These are phyloP conservation scores for Eretmochelys imbricata DNA, from an alignment of 2,113 vertebrate genomes.

Conservation along the genomic window DNA sequence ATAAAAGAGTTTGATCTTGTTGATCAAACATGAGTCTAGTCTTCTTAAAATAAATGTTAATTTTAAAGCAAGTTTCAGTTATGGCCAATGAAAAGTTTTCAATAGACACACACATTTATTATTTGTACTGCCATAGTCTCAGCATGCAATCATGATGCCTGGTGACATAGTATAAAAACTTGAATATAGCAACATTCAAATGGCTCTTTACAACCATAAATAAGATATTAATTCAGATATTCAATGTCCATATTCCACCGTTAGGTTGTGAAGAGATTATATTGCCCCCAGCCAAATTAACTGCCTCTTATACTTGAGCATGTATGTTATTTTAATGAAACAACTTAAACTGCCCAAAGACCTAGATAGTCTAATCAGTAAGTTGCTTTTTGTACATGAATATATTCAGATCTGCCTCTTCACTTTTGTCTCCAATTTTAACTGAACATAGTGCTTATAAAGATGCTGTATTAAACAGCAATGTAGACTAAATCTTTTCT, in stretches of 20 bases:
- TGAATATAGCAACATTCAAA: neutral
- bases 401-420: neutral
- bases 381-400: neutral
- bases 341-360: neutral
- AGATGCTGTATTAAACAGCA: neutral
- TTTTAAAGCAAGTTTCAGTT: neutral
- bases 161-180: neutral
- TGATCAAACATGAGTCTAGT: neutral
- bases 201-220: neutral
- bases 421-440: neutral
- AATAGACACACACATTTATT: neutral
- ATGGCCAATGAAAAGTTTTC: neutral
- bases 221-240: neutral
- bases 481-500: neutral
- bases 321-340: neutral
- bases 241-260: neutral
- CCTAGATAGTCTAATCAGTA: neutral
- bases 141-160: neutral
- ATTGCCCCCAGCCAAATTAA: neutral
- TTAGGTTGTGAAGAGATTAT: constrained; percentile 1
- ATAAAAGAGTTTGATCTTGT: neutral
- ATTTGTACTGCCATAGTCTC: neutral
- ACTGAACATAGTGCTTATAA: neutral
- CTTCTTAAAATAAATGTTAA: neutral
- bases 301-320: rapidly evolving